Evolutionary conservation across 1,140 invertebrate species (phyloP), one percentile per base, ranked within the genome.

Genomic region (Aphelenchoides besseyi): DNA sequence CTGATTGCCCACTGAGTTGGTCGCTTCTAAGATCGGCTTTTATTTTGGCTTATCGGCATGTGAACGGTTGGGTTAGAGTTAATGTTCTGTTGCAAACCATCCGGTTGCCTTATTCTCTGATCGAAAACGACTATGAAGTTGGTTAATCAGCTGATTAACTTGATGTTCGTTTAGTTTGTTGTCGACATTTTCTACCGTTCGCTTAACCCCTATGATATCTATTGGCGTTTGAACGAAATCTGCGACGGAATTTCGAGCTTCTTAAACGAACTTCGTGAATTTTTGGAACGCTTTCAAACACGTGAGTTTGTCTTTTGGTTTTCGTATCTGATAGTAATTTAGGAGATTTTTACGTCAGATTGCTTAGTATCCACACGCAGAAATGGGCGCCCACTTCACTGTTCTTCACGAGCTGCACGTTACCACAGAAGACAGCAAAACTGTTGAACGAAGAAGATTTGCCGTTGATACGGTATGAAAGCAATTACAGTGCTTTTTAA

Each of bases 61-160:
- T 33, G 30, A 61, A 61, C 30, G 63, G 63, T n/a, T 66, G 63
- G 63, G 30, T 66, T 37, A 16, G 32, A 37, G n/a, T 12, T 53
- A n/a, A 12, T 30, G 16, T 26, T 12, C 26, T 66, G n/a, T 32
- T 23, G 32, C n/a, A 23, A 29, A 2, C 36, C 12, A 32, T 37
- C 26, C 30, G 36, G n/a, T 26, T 66, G 1, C 8, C 63, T n/a
- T 16, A 16, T 12, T 16, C 16, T 0, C 1, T 66, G 8, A 18
- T 66, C 32, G 2, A 12, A 16, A 29, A 16, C n/a, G 63, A 66
- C 32, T 2, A 33, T 12, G 36, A 66, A n/a, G 59, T 61, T n/a
- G 18, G 1, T 61, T 61, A 30, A 9, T 37, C n/a, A n/a, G 0
- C 63, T 3, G 1, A 35, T 18, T 66, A 16, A 36, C 16, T 35